Conservation (phyloP, 1,140 invertebrate genomes). For the Ganaspis sp. region DNA sequence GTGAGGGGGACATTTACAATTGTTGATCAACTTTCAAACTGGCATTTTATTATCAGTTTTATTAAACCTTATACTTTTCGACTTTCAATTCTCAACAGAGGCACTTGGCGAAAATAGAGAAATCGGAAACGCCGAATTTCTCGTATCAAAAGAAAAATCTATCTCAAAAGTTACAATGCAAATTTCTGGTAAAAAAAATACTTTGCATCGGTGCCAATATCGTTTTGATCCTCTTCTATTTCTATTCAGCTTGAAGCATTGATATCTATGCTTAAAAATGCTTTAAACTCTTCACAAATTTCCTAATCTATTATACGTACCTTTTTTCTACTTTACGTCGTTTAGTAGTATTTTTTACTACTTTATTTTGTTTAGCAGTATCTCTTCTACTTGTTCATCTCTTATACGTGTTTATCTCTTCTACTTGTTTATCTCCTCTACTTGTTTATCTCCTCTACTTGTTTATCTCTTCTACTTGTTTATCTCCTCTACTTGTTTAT, state of each 20-base stretch:
- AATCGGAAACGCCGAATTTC: neutral
- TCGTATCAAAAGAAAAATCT: neutral
- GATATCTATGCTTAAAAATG: neutral
- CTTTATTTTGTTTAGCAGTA: neutral
- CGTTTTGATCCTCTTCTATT: conserved; percentile 26
- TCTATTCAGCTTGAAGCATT: neutral
- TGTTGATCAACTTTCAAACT: too few relatives aligned
- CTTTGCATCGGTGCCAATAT: neutral
- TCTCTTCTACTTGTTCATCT: too few relatives aligned
- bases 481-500: too few relatives aligned
- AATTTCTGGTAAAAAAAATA: conserved; percentile 17
- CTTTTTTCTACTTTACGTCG: neutral
- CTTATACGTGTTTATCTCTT: too few relatives aligned
- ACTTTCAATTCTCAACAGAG: conserved; percentile 5
- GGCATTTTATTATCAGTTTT: neutral
- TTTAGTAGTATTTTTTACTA: neutral
- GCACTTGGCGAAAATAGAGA: neutral
- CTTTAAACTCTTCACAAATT: conserved; percentile 8
- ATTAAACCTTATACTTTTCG: neutral
- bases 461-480: too few relatives aligned
- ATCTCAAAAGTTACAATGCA: neutral
- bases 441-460: too few relatives aligned
- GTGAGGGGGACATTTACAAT: too few relatives aligned
- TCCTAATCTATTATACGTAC: conserved; percentile 21
- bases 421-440: too few relatives aligned